Evolutionary conservation across 2,113 vertebrate species (phyloP).

Genomic region (Salvelinus sp.): DNA sequence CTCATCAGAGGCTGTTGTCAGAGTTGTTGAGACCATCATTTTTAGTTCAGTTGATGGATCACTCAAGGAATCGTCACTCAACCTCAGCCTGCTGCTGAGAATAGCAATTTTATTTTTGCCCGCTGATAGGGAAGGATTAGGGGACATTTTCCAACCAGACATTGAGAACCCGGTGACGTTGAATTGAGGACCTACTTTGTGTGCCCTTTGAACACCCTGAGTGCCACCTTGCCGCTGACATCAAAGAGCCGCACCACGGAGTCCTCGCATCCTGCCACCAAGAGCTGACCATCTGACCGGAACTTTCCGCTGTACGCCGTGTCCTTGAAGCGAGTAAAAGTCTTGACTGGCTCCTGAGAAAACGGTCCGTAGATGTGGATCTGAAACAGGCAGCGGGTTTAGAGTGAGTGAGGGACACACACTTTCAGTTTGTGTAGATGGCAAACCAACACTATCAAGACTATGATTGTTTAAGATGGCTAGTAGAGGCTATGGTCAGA

Average conservation of each 20-base stretch:
- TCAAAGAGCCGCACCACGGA: slow-evolving; percentile 86
- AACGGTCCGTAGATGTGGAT: slow-evolving; percentile 91
- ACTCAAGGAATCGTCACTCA: background rate
- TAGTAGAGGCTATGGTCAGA: background rate
- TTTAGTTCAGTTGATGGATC: background rate
- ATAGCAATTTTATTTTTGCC: background rate
- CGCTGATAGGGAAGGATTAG: background rate
- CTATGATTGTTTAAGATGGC: background rate
- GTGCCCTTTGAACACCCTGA: slow-evolving; percentile 88
- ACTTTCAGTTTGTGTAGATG: slow-evolving; percentile 1
- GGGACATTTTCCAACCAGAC: background rate
- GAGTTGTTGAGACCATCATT: background rate
- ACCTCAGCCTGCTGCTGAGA: background rate
- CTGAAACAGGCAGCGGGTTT: slow-evolving; percentile 63
- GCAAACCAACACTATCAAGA: background rate
- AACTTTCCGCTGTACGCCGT: slow-evolving; percentile 88
- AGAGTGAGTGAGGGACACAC: background rate
- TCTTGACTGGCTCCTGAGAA: slow-evolving; percentile 90
- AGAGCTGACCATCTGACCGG: slow-evolving; percentile 86
- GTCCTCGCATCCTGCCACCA: slow-evolving; percentile 90
- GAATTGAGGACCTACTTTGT: slow-evolving; percentile 81
- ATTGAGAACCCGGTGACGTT: background rate
- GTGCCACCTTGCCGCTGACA: slow-evolving; percentile 80
- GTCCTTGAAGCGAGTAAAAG: slow-evolving; percentile 89
- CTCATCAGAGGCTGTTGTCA: background rate